Evolutionary conservation across 2,888 invertebrate species (phyloP).

Genomic region (Lamellibrachia satsuma): DNA sequence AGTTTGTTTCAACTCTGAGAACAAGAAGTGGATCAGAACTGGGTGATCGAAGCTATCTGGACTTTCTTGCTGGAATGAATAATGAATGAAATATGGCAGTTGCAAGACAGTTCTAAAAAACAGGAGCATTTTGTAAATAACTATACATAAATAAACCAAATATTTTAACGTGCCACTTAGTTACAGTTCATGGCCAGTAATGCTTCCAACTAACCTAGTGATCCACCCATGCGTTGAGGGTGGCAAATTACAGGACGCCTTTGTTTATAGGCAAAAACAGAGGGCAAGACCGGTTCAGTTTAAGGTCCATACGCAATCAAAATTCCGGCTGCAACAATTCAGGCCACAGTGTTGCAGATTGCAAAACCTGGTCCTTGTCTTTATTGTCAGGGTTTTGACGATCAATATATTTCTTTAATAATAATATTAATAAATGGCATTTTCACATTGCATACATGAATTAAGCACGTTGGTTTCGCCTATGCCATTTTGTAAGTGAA

Average conservation of each 20-base stretch:
- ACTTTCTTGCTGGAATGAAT: too few species aligned
- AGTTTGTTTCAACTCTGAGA: too few species aligned
- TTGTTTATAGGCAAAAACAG: constrained; percentile 2
- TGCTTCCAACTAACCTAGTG: neutral
- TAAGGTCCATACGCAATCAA: constrained; percentile 7
- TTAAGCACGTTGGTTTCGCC: too few species aligned
- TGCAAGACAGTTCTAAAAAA: too few species aligned
- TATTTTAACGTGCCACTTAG: neutral
- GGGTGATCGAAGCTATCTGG: too few species aligned
- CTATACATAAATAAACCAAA: neutral
- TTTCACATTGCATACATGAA: too few species aligned
- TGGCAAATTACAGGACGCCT: neutral
- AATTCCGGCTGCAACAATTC: neutral
- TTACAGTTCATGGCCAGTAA: neutral
- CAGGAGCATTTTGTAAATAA: neutral
- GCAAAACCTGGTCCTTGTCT: neutral
- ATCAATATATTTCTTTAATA: too few species aligned
- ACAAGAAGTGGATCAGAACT: too few species aligned
- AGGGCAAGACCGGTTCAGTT: neutral
- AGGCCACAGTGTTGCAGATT: neutral
- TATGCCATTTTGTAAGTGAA: too few species aligned
- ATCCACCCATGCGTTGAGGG: neutral
- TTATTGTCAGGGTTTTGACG: too few species aligned
- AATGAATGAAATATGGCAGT: too few species aligned
- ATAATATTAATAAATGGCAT: too few species aligned